Evolutionary conservation across 2,888 invertebrate genomes (phyloP).

Genomic region (Smittia sp.): DNA sequence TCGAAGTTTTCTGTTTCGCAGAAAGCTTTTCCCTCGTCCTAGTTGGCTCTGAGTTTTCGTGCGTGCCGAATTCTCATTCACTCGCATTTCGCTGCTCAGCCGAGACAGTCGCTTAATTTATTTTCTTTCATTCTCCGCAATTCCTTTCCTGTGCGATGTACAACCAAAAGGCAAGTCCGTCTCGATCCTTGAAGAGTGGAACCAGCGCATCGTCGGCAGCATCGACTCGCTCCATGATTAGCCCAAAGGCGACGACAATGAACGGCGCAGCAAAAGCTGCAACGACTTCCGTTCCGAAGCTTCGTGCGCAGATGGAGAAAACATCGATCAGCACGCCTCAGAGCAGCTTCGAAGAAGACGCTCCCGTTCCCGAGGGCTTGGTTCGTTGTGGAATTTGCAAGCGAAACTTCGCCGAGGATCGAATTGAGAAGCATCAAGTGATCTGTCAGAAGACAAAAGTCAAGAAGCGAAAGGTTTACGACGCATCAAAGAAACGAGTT

Average conservation of each 20-base stretch:
- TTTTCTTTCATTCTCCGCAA: background rate
- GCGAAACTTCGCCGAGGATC: conserved; percentile 76
- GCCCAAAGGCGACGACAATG: background rate
- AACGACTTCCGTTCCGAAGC: background rate
- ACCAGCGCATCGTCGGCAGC: conserved; percentile 3
- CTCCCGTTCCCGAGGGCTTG: conserved; percentile 44
- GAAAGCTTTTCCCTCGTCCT: too few species aligned
- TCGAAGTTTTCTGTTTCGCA: too few species aligned
- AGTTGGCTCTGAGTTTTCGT: too few species aligned
- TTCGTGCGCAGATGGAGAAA: too few species aligned
- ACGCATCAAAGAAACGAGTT: conserved; percentile 85
- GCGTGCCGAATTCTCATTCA: too few species aligned
- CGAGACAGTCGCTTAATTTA: too few species aligned
- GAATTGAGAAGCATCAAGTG: conserved; percentile 76
- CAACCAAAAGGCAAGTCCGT: conserved; percentile 5
- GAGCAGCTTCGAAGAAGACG: conserved; percentile 19
- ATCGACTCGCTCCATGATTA: background rate
- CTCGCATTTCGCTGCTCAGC: too few species aligned
- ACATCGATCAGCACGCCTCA: background rate
- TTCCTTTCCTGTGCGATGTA: background rate
- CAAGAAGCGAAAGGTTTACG: conserved; percentile 88
- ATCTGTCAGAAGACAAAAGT: conserved; percentile 76
- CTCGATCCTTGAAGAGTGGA: conserved; percentile 26
- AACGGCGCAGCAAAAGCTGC: too few species aligned
- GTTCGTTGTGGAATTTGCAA: conserved; percentile 71